A percentile compares a stretch with the other conserved stretches of the same genome.
Evolutionary conservation across 2,888 invertebrate species (phyloP).

Genomic region (Rotaria sp.): DNA sequence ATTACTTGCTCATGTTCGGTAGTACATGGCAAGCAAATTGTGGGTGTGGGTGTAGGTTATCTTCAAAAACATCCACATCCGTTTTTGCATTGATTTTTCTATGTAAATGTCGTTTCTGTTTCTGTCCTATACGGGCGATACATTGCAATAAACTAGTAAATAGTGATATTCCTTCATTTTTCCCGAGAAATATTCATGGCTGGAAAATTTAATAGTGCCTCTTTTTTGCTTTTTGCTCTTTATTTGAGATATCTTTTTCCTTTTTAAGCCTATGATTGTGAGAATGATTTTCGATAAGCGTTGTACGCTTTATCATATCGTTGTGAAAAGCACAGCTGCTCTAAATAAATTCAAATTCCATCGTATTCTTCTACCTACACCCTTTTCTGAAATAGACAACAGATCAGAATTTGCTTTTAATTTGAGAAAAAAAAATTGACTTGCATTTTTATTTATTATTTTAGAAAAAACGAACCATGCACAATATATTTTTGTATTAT

Average conservation of each 20-base stretch:
- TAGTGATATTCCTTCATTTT: no score
- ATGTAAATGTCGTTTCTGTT: no score
- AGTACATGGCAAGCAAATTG: no score
- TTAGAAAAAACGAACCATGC: neutral
- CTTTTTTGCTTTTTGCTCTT: neutral
- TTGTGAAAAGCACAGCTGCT: neutral
- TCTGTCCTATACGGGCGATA: no score
- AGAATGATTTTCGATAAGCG: neutral
- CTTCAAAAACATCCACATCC: no score
- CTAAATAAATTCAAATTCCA: neutral
- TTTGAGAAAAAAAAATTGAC: neutral
- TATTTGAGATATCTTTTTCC: neutral
- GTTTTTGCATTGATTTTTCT: no score
- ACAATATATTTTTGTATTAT: neutral
- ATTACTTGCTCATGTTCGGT: no score
- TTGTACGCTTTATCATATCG: neutral
- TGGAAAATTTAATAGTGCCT: no score
- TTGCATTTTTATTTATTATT: neutral
- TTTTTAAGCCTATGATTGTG: neutral
- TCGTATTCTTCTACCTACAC: neutral
- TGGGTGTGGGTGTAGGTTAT: no score
- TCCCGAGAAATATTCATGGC: no score
- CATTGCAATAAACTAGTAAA: no score
- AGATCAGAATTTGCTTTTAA: neutral
- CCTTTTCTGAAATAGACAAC: neutral